Percentiles rank a stretch among this genome's conserved stretches.
These are phyloP conservation scores for Silurus glanis DNA, from an alignment of 2,113 vertebrate species.

Conservation along the genomic window DNA sequence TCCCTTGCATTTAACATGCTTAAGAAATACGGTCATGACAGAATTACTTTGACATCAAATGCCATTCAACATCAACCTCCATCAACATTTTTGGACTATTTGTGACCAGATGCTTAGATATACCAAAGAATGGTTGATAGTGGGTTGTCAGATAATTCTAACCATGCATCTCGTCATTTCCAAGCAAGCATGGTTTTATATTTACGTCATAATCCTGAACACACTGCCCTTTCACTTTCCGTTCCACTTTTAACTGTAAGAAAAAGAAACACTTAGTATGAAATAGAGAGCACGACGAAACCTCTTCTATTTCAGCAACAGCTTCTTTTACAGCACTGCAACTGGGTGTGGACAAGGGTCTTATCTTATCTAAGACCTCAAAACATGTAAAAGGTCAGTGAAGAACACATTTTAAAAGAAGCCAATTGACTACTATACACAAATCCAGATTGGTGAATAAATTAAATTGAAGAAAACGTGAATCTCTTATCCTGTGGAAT, in stretches of 20 bases:
- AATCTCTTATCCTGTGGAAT: background rate
- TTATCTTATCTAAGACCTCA: background rate
- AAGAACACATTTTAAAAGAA: background rate
- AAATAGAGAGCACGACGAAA: background rate
- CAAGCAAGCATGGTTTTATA: background rate
- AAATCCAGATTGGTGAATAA: background rate
- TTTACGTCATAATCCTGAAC: background rate
- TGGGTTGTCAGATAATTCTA: background rate
- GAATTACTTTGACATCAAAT: background rate
- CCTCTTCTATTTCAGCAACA: background rate
- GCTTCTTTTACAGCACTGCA: background rate
- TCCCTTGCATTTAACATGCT: background rate
- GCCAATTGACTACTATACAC: background rate
- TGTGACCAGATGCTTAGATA: background rate
- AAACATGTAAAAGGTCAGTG: background rate
- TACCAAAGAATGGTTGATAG: background rate
- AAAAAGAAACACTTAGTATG: background rate
- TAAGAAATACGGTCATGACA: background rate
- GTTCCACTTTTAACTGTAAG: background rate
- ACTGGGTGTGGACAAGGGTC: too few relatives aligned
- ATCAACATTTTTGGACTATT: background rate
- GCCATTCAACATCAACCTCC: background rate
- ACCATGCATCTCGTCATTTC: background rate
- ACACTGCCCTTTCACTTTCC: background rate
- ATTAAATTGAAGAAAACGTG: background rate